Base-by-base conservation (phyloP, 2,797 vertebrate species). In the Acanthiza pusilla region DNA sequence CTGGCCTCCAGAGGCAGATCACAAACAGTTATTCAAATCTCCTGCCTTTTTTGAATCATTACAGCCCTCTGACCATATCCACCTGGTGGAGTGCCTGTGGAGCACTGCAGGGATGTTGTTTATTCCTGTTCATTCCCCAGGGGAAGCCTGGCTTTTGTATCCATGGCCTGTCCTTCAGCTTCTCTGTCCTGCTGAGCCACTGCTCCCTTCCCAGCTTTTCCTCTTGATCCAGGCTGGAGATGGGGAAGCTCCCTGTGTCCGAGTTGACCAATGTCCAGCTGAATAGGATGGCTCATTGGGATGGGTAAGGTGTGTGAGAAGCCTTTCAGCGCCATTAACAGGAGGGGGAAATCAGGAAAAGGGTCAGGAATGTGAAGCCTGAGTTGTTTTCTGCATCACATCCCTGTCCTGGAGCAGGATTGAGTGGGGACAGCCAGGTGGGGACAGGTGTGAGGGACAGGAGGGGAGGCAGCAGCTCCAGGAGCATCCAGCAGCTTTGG, bases 1-100 rank as follows among this genome's bases (percentile, higher is more conserved):
- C 20, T 21, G 5, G 22, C 88, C 88, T 85, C 94, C 68, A 60
- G 85, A 60, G 91, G 19, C 40, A 73, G 17, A 68, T 48, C 43
- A 51, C 3, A 48, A 91, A 71, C 19, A 82, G 51, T 48, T 70
- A 83, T 63, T 70, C 43, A 76, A 51, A 62, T 32, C 30, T 81
- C 47, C 30, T 91, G 88, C 91, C 80, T 93, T 72, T 68, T 62
- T 80, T 84, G 66, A 23, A n/a, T 54, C 42, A 6, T 43, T 47
- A 4, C 42, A 61, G 25, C 47, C 79, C 79, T 57, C 86, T 84
- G 73, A 58, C 88, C 92, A 29, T 8, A 9, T 8, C 83, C 70
- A 54, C 81, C 34, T 86, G 80, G 42, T 32, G 4, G 48, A 71
- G 53, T 34, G 61, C 29, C 88, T 48, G 0, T 10, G 66, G 42